phyloP scores from a whole-genome alignment of 2,113 vertebrate species.

The Xenopus tropicalis region UCB_Xtro_10.0 CM004447.2:119486501-119487000 shows the following conservation, averaged over 20 bases:
- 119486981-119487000: constrained; percentile 76
- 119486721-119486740: constrained; percentile 88
- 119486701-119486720: constrained; percentile 67
- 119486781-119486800: constrained; percentile 91
- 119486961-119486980: constrained; percentile 97
- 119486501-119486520: no score
- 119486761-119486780: constrained; percentile 97
- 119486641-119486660: no score
- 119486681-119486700: background rate
- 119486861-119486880: background rate
- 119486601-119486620: no score
- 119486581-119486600: no score
- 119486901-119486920: constrained; percentile 73
- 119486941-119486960: constrained; percentile 90
- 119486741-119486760: constrained; percentile 90
- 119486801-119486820: constrained; percentile 98
- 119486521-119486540: no score
- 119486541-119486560: no score
- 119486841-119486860: constrained; percentile 4
- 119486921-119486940: constrained; percentile 92
- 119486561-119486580: no score
- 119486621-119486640: no score
- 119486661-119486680: no score
- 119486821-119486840: constrained; percentile 89
- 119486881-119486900: background rate